Evolutionary conservation across 2,888 invertebrate species (phyloP).

Genomic region (Apotomis turbidana): DNA sequence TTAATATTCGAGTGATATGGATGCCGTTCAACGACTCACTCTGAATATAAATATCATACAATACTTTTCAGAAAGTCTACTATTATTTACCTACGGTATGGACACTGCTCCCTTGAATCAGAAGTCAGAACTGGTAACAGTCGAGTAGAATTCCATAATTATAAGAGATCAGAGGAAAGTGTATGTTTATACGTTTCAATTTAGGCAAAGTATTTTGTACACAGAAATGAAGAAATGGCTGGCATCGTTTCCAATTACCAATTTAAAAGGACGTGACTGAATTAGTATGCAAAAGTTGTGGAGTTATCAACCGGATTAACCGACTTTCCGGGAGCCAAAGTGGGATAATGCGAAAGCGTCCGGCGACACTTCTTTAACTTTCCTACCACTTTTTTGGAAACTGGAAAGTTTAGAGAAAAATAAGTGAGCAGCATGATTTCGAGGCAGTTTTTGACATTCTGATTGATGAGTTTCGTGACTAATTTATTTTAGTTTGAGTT

Average conservation of each 20-base stretch:
- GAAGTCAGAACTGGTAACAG: too few relatives aligned
- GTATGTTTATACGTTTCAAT: background rate
- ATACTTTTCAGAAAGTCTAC: too few relatives aligned
- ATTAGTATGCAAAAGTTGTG: slow-evolving; percentile 29
- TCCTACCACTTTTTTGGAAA: slow-evolving; percentile 5
- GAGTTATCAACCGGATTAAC: slow-evolving; percentile 28
- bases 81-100: too few relatives aligned
- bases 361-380: slow-evolving; percentile 24
- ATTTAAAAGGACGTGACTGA: slow-evolving; percentile 27
- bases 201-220: background rate
- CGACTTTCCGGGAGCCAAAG: slow-evolving; percentile 23
- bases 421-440: too few relatives aligned
- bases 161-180: background rate
- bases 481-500: background rate
- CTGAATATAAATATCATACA: too few relatives aligned
- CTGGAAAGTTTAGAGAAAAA: background rate
- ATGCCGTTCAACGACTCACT: too few relatives aligned
- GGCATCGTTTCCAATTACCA: slow-evolving; percentile 29
- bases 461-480: background rate
- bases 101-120: too few relatives aligned
- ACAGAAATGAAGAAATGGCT: slow-evolving; percentile 1
- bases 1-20: too few relatives aligned
- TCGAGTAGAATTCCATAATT: too few relatives aligned
- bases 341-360: slow-evolving; percentile 23
- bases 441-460: background rate